Evolutionary conservation across 1,140 invertebrate genomes (phyloP), one percentile per base, ranked within the genome.

Genomic region (Lutraria rhynchaena): DNA sequence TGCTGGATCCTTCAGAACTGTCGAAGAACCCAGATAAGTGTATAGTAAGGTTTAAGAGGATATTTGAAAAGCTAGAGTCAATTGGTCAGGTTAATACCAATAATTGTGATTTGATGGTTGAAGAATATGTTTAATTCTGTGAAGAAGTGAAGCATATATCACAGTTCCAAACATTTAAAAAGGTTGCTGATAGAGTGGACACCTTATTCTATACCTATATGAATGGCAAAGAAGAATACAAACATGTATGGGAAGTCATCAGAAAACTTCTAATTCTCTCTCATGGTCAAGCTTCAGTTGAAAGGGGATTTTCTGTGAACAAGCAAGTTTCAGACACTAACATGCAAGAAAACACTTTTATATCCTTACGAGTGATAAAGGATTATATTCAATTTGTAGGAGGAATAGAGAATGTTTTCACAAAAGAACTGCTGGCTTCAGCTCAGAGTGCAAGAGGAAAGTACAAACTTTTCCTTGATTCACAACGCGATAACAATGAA

Each of bases 211-310:
- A 46, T 35, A 33, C 51, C 19, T 15, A 27, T 22, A 61, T 81
- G 69, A 49, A 24, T 49, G 24, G 24, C n/a, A 24, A 13, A 11
- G 51, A 71, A 24, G 29, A 61, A 19, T 82, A 77, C 24, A 41
- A 27, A n/a, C 41, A 77, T 13, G 31, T 87, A 27, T 82, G 67
- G 71, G 44, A 17, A 15, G 63, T 88, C 22, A 69, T 85, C 7
- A 70, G 71, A 22, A 41, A 71, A 15, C 22, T 86, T 0, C 58
- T 88, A 17, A 22, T 83, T 24, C 81, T 88, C 31, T 86, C 77
- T 7, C 86, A 89, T 86, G 86, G 86, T 2, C 71, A 89, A n/a
- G 86, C 87, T 13, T 22, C 57, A 35, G 86, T 87, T 19, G 85
- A 87, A 57, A 55, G 85, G 22, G 87, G 87, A 2, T 88, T 88